Evolutionary conservation across 2,113 vertebrate genomes (phyloP).

Genomic region (Cyphomyrus plagiostoma): DNA sequence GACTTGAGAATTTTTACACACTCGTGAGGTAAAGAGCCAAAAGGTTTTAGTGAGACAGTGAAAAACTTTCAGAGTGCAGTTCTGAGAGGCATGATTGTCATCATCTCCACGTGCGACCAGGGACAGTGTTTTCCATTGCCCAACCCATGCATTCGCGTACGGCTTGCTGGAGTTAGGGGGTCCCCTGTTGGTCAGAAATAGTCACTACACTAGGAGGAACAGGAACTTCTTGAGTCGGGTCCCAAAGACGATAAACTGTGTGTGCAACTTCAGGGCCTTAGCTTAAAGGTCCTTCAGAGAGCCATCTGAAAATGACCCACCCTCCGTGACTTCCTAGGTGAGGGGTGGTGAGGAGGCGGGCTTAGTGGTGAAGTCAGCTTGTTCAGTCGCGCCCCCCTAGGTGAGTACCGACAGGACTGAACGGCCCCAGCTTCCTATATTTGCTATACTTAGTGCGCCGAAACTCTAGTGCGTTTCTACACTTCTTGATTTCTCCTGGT

Average conservation of each 20-base stretch:
- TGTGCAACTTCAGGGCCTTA: neutral
- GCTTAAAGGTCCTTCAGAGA: neutral
- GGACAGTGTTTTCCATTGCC: neutral
- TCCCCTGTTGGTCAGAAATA: neutral
- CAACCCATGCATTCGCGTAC: neutral
- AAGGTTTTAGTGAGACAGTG: neutral
- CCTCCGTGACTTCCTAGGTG: neutral
- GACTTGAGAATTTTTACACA: conserved; percentile 18
- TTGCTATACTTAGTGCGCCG: neutral
- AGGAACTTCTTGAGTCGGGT: neutral
- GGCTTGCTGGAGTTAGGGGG: neutral
- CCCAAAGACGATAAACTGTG: neutral
- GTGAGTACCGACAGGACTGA: neutral
- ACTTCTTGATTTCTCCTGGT: neutral
- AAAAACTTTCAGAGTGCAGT: neutral
- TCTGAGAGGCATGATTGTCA: neutral
- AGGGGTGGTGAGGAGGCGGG: neutral
- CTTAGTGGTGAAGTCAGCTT: neutral
- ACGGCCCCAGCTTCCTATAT: neutral
- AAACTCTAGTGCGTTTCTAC: neutral
- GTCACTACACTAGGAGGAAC: neutral
- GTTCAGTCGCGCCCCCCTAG: neutral
- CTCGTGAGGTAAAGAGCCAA: neutral
- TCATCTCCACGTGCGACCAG: neutral
- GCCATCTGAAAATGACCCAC: neutral